These are phyloP conservation scores for Samia ricini DNA, from an alignment of 1,140 invertebrate genomes.

Conservation along the genomic window DNA sequence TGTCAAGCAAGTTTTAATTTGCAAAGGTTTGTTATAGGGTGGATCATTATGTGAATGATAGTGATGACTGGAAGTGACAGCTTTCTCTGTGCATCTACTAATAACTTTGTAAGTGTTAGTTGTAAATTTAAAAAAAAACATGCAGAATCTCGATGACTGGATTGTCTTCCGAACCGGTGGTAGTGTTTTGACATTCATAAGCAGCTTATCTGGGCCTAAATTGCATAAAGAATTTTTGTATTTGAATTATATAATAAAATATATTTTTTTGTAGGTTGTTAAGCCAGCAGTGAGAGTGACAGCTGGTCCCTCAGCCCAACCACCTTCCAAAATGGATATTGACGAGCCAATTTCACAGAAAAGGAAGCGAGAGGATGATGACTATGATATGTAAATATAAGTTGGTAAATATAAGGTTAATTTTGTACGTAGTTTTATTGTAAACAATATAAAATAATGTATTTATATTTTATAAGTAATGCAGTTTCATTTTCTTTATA, in stretches of 20 bases:
- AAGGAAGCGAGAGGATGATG: slow-evolving; percentile 84
- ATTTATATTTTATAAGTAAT: neutral
- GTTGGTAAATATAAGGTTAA: neutral
- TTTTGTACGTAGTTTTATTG: neutral
- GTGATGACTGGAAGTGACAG: too few species aligned
- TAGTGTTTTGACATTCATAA: too few species aligned
- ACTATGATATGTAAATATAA: slow-evolving; percentile 79
- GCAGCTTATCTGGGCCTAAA: too few species aligned
- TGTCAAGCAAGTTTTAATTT: too few species aligned
- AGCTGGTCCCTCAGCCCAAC: slow-evolving; percentile 71
- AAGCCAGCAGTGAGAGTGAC: slow-evolving; percentile 82
- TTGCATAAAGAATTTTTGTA: too few species aligned
- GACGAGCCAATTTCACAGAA: slow-evolving; percentile 75
- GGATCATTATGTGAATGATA: too few species aligned
- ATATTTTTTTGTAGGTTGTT: slow-evolving; percentile 54
- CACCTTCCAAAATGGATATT: slow-evolving; percentile 77
- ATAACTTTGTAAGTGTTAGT: too few species aligned
- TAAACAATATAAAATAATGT: slow-evolving; percentile 1
- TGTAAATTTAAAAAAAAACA: too few species aligned
- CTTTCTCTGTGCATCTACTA: too few species aligned
- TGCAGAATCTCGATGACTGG: too few species aligned
- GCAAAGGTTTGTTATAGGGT: too few species aligned
- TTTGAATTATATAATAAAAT: neutral
- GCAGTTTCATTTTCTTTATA: neutral
- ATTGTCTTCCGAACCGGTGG: too few species aligned